Percentiles rank a stretch among this genome's conserved stretches.
These are phyloP conservation scores for Hymenopus coronatus DNA, from an alignment of 2,888 invertebrate species.

Conservation along the genomic window DNA sequence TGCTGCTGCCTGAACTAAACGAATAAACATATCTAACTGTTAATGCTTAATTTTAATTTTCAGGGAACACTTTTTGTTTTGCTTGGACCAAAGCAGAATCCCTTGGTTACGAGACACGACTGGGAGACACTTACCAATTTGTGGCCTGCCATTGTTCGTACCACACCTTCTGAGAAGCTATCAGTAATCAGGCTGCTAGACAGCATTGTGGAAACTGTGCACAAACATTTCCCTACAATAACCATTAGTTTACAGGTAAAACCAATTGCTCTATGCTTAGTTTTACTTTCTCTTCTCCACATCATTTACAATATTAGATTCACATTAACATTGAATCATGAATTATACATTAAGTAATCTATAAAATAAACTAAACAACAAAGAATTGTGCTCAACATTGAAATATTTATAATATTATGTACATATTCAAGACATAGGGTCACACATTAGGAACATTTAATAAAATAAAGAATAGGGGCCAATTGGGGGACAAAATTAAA, in stretches of 20 bases:
- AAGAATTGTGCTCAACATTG: too few relatives aligned
- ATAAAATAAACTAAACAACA: too few relatives aligned
- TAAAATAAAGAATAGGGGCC: too few relatives aligned
- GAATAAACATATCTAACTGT: too few relatives aligned
- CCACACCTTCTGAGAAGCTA: constrained; percentile 82
- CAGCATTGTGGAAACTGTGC: constrained; percentile 45
- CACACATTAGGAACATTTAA: too few relatives aligned
- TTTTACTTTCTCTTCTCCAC: neutral
- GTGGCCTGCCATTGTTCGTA: constrained; percentile 76
- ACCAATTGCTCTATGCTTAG: too few relatives aligned
- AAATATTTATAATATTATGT: too few relatives aligned
- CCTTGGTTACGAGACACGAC: constrained; percentile 67
- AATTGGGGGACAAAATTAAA: too few relatives aligned
- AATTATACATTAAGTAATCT: neutral
- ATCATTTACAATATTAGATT: neutral
- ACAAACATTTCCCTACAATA: constrained; percentile 61
- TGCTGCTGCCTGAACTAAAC: too few relatives aligned
- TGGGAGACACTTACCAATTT: constrained; percentile 69
- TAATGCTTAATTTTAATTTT: constrained; percentile 27
- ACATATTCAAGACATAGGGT: too few relatives aligned
- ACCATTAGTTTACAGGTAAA: constrained; percentile 51
- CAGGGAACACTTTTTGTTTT: constrained; percentile 76
- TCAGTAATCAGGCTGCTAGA: constrained; percentile 61
- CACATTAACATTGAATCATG: neutral
- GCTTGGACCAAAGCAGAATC: constrained; percentile 62